Evolutionary conservation across 2,888 invertebrate species (phyloP), one percentile per base, ranked within the genome.

Genomic region (Oligia fasciuncula): DNA sequence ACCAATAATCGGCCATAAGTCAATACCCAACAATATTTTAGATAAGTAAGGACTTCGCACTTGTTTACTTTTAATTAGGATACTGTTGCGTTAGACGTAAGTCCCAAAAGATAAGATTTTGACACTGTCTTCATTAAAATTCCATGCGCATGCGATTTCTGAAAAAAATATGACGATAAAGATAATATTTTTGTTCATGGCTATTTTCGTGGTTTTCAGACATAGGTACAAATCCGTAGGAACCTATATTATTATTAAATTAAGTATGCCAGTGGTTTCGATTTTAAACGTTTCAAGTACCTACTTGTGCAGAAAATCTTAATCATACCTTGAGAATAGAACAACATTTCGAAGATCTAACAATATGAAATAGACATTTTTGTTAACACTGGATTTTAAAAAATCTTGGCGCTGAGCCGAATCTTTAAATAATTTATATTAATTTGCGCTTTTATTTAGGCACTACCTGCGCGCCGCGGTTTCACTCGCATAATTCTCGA

Each of bases 21-120:
- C 75, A 72, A 23, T 72, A 54, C 62, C 6, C 43, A 68, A 71
- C 57, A 51, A 74, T 73, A 67, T 62, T 57, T 40, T 57, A 68
- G n/a, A 73, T 63, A 35, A 5, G 5, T 35, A 35, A 8, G 19
- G 57, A 35, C 43, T 54, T 54, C 46, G 63, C 29, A n/a, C 23
- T 43, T 67, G 35, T 72, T 67, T 63, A 63, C 63, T 78, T 54
- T 62, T 9, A 69, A 19, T 35, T 65, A 4, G 54, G 54, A 9
- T 57, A 57, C 9, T 23, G n/a, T 57, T 11, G 11, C 23, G 57
- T 57, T n/a, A 57, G 9, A 23, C 8, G 19, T 51, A 5, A 23
- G 9, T n/a, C 4, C 60, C 13, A n/a, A 13, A 60, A n/a, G 2
- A 60, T 11, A 60, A n/a, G n/a, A n/a, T n/a, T n/a, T 60, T n/a